Percentiles rank a stretch among this genome's conserved stretches.
Conservation (phyloP, 2,797 vertebrate species). For the Enteromius mattozi region DNA sequence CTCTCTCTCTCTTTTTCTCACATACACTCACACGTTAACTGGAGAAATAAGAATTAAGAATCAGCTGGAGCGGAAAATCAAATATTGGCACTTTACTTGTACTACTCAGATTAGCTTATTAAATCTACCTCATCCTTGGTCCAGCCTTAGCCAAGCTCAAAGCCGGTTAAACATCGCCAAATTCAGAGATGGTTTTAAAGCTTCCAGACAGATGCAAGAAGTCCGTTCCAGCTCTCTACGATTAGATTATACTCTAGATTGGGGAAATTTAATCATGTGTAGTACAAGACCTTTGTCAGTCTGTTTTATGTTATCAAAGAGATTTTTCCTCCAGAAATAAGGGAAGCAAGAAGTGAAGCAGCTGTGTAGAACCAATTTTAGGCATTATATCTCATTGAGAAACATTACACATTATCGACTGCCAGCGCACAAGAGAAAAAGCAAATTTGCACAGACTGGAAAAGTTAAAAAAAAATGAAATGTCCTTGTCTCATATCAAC, state of each 20-base stretch:
- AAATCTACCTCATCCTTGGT: slow-evolving; percentile 14
- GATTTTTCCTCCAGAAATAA: slow-evolving; percentile 8
- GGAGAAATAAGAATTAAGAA: slow-evolving; percentile 14
- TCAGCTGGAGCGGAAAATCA: slow-evolving; percentile 3
- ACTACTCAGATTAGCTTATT: slow-evolving; percentile 21
- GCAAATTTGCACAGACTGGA: slow-evolving; percentile 15
- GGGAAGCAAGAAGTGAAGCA: slow-evolving; percentile 60
- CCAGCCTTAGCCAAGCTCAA: slow-evolving; percentile 25
- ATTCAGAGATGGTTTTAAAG: slow-evolving; percentile 23
- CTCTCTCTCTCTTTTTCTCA: too few species aligned
- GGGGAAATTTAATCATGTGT: slow-evolving; percentile 2
- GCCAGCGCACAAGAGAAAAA: neutral
- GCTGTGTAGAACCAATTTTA: slow-evolving; percentile 75
- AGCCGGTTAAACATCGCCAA: neutral
- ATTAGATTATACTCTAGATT: slow-evolving; percentile 12
- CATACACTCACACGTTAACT: neutral
- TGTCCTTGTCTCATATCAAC: slow-evolving; percentile 35
- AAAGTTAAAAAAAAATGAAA: neutral
- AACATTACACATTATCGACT: slow-evolving; percentile 69
- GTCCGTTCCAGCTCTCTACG: neutral
- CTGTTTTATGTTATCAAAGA: slow-evolving; percentile 7
- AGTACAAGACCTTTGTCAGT: neutral
- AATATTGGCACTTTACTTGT: slow-evolving; percentile 19
- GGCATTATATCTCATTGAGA: slow-evolving; percentile 72
- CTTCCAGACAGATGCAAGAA: slow-evolving; percentile 9